phyloP scores from a whole-genome alignment of 2,797 vertebrate genomes.

The Lacerta viridis region DNA sequence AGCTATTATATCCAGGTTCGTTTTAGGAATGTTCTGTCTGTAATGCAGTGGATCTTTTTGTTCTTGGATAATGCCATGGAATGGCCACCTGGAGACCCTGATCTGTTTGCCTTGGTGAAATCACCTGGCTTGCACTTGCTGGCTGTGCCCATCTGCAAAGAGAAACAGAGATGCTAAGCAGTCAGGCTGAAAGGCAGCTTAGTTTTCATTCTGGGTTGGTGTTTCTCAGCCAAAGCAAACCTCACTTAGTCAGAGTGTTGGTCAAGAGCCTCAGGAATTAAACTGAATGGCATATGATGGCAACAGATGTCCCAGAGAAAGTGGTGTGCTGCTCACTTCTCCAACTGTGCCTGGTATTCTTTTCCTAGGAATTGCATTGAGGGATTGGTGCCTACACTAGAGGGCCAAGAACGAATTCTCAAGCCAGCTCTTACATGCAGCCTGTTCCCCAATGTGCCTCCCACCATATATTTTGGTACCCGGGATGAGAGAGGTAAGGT shows the following conservation, averaged over 20 bases:
- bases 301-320: background rate
- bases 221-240: background rate
- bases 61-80: background rate
- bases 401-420: constrained; percentile 82
- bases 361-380: constrained; percentile 79
- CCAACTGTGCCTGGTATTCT: background rate
- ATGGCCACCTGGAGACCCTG: background rate
- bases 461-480: constrained; percentile 95
- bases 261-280: background rate
- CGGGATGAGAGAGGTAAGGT: constrained; percentile 89
- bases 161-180: background rate
- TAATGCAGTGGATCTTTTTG: background rate
- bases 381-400: constrained; percentile 78
- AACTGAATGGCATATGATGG: background rate
- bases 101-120: background rate
- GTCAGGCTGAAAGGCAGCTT: background rate
- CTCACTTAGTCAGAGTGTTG: background rate
- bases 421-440: constrained; percentile 91
- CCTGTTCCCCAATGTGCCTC: constrained; percentile 89
- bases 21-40: constrained; percentile 41
- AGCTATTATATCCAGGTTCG: constrained; percentile 81
- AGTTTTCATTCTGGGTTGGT: background rate
- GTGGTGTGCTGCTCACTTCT: background rate
- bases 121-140: background rate
- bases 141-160: background rate